Conservation (phyloP, 2,113 vertebrate species). For the Athene cunicularia region DNA sequence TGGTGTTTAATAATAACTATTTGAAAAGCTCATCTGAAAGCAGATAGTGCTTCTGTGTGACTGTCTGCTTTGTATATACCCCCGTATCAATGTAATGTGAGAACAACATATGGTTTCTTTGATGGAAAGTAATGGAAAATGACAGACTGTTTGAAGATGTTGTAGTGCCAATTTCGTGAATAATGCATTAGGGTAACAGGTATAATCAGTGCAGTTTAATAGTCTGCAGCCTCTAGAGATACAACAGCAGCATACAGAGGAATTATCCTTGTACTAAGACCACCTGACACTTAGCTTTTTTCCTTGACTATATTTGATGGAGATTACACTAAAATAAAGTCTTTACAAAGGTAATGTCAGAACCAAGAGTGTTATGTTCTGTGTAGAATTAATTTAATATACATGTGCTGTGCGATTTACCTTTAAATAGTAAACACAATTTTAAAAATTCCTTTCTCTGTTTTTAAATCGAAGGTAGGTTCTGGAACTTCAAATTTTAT, state of each 20-base stretch:
- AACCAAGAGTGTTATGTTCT: neutral
- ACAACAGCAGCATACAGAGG: conserved; percentile 52
- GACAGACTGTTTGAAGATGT: conserved; percentile 84
- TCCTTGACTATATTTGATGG: neutral
- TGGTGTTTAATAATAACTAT: neutral
- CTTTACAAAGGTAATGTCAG: neutral
- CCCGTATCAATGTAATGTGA: conserved; percentile 29
- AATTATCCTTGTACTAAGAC: neutral
- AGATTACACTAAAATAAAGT: neutral
- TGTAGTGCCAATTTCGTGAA: conserved; percentile 80
- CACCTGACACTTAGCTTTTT: neutral
- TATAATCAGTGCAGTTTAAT: conserved; percentile 85
- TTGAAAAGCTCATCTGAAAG: conserved; percentile 56
- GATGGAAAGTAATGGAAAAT: conserved; percentile 86
- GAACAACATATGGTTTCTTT: conserved; percentile 80
- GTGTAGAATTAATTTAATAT: neutral
- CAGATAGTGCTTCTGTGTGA: conserved; percentile 24
- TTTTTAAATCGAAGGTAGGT: neutral
- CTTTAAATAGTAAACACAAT: neutral
- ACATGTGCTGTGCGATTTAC: neutral
- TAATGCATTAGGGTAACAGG: conserved; percentile 84
- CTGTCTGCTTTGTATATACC: conserved; percentile 25
- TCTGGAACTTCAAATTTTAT: neutral
- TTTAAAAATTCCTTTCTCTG: neutral
- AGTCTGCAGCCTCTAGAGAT: conserved; percentile 67